Base-by-base conservation (phyloP, 1,140 invertebrate species). In the Caerostris extrusa region DNA sequence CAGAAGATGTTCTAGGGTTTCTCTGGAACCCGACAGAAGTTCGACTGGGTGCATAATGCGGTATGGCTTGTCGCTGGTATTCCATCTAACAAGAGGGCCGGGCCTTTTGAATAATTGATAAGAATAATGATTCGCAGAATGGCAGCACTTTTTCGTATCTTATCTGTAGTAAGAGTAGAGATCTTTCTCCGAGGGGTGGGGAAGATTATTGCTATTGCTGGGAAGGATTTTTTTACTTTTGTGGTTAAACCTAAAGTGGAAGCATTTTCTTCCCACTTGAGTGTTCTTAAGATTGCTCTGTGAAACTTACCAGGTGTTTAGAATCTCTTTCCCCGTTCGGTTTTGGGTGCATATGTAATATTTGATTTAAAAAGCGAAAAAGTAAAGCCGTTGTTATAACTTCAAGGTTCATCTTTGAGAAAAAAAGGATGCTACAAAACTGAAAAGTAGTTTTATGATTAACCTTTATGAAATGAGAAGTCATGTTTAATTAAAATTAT, bases 51-150 rank as follows among this genome's bases (percentile, higher is more conserved):
- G 61, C 88, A 90, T 77, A 90, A 77, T 77, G 69, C 14, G 88
- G 17, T 34, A 17, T 60, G 56, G 83, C 3, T 55, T 50, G 81
- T 53, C 55, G 17, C 53, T 83, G 53, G 50, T 17, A 56, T 55
- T 83, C 55, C 14, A 8, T 56, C 12, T 34, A 19, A 57, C 88
- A 77, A 58, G n/a, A 77, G 81, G 56, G 56, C 12, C 88, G 67
- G 88, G 67, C 61, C 88, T 90, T 89, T 90, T 90, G 88, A 90
- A 90, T 90, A 90, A 90, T 90, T 90, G 88, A 90, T 90, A 90
- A 77, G 88, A 60, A 81, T 90, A 90, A 90, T 67, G 88, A 53
- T n/a, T 58, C 69, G 17, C 57, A 53, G 67, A 34, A 53, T 53
- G n/a, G 53, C n/a, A 77, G 34, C 53, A 17, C 19, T 50, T 71